Conservation (phyloP, 2,113 vertebrate genomes). For the Arenaria interpres region DNA sequence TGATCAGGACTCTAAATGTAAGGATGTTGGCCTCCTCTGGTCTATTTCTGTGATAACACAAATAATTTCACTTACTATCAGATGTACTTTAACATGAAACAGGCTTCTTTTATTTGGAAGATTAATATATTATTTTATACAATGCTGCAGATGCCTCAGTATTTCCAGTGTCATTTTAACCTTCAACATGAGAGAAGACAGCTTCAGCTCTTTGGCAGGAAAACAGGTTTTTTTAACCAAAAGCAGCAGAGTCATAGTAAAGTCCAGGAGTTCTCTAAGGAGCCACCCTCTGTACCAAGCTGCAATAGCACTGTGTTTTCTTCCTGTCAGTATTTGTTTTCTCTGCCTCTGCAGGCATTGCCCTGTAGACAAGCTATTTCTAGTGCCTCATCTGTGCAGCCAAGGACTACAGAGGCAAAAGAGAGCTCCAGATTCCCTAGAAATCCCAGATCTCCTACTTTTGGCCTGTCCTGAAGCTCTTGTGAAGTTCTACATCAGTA, state of each 20-base stretch:
- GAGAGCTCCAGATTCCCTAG: not conserved
- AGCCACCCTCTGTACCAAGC: not conserved
- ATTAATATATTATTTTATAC: not conserved
- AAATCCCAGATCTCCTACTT: not conserved
- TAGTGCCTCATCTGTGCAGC: not conserved
- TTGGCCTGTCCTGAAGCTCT: not conserved
- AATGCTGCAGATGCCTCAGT: not conserved
- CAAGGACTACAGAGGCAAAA: not conserved
- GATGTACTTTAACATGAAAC: not conserved
- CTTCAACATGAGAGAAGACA: not conserved
- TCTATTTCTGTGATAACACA: not conserved
- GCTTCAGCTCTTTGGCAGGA: not conserved
- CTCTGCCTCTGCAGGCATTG: not conserved
- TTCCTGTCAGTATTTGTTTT: not conserved
- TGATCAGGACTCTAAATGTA: not conserved
- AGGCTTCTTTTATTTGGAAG: not conserved
- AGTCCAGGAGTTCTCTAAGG: not conserved
- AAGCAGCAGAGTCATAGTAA: not conserved
- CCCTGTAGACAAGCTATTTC: not conserved
- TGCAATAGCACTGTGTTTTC: not conserved
- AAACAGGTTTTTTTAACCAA: not conserved
- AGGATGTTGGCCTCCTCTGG: not conserved
- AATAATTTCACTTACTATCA: not conserved
- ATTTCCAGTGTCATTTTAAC: not conserved
- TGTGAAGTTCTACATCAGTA: not conserved